Percentiles rank a stretch among this genome's conserved stretches.
phyloP scores from a whole-genome alignment of 2,113 vertebrate species.

The Hippocampus barbouri region DNA sequence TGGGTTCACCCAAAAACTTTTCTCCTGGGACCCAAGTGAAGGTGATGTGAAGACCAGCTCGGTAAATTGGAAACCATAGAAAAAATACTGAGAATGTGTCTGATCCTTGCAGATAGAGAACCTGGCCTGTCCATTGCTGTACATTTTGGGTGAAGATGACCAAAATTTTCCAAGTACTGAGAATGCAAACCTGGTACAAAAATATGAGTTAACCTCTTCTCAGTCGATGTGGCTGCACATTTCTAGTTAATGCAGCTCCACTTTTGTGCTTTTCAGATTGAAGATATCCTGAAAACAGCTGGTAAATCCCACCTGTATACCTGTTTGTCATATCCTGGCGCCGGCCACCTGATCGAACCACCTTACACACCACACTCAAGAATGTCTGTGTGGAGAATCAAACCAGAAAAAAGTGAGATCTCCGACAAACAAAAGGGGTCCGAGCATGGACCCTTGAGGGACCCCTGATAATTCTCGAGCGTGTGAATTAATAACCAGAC shows the following conservation, averaged over 20 bases:
- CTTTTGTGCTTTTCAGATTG: conserved; percentile 50
- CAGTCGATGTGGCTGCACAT: background rate
- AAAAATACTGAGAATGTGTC: background rate
- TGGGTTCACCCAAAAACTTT: conserved; percentile 36
- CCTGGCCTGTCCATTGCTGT: conserved; percentile 62
- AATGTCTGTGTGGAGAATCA: conserved; percentile 27
- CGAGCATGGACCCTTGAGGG: too few species aligned
- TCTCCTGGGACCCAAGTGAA: conserved; percentile 34
- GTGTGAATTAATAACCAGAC: background rate
- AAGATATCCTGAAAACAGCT: conserved; percentile 45
- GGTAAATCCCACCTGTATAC: conserved; percentile 65
- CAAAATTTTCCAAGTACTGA: conserved; percentile 34
- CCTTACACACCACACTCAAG: conserved; percentile 56
- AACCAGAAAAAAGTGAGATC: conserved; percentile 54
- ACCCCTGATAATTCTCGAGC: background rate
- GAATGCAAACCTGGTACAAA: conserved; percentile 53
- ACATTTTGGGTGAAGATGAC: conserved; percentile 63
- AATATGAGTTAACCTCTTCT: background rate
- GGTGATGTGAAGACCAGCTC: conserved; percentile 39
- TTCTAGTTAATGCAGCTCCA: background rate
- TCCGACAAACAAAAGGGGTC: too few species aligned
- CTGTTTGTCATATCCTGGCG: conserved; percentile 58
- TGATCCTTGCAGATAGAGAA: conserved; percentile 51
- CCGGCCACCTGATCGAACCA: conserved; percentile 72
- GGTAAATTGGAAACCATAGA: too few species aligned